phyloP scores from a whole-genome alignment of 53 echinoderm and acorn worm species.

The Holothuria leucospilota region DNA sequence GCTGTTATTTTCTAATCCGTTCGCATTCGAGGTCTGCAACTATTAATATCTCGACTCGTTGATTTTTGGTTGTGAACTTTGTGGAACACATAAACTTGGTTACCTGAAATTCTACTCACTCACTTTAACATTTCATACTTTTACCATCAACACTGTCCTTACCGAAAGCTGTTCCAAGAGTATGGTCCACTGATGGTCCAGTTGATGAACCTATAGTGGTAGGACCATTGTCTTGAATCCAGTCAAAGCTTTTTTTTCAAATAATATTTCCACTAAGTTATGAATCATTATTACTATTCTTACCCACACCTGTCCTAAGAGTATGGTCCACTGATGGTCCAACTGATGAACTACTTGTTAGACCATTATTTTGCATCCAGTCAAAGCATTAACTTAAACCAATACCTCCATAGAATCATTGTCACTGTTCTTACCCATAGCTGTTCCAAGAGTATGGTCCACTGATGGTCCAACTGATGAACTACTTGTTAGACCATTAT shows the following conservation, averaged over 20 bases:
- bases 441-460: constrained; percentile 80
- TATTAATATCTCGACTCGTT: constrained; percentile 38
- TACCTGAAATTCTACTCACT: no score
- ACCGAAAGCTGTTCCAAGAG: constrained; percentile 76
- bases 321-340: constrained; percentile 81
- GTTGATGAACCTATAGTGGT: constrained; percentile 23
- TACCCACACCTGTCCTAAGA: constrained; percentile 74
- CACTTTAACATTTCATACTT: no score
- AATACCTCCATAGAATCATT: no score
- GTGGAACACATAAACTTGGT: constrained; percentile 39
- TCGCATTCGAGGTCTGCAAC: no score
- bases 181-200: constrained; percentile 80
- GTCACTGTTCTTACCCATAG: constrained; percentile 59
- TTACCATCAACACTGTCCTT: not conserved
- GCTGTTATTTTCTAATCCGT: no score
- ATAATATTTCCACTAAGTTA: no score
- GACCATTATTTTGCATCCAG: no score
- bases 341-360: not conserved
- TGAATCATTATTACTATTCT: not conserved
- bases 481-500: no score
- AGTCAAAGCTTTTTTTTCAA: no score
- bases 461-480: constrained; percentile 65
- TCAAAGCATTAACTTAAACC: no score
- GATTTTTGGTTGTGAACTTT: constrained; percentile 65
- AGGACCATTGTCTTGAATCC: no score